A percentile compares a stretch with the other conserved stretches of the same genome.
Conservation (phyloP, 2,888 invertebrate species). For the Lamproptera curius region DNA sequence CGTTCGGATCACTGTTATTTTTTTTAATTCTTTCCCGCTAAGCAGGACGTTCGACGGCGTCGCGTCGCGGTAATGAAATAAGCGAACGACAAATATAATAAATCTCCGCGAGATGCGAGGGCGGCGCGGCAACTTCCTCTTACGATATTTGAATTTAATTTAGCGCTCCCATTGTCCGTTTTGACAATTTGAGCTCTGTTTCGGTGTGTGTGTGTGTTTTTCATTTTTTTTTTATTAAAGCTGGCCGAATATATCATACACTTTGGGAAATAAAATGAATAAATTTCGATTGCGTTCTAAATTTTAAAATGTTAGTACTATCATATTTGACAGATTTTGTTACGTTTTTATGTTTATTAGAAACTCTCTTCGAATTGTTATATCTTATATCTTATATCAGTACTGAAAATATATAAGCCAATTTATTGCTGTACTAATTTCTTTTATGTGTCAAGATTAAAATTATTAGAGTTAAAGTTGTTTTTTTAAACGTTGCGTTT, state of each 20-base stretch:
- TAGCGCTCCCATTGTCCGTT: conserved; percentile 64
- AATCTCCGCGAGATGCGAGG: conserved; percentile 70
- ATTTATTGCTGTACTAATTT: too few relatives aligned
- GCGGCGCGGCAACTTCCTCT: conserved; percentile 70
- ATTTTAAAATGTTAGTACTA: too few relatives aligned
- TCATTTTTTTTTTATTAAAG: conserved; percentile 28
- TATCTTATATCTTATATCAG: too few relatives aligned
- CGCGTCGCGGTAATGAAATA: conserved; percentile 73
- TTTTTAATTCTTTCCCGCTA: background rate
- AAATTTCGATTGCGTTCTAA: too few relatives aligned
- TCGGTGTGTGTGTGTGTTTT: background rate
- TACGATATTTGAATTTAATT: conserved; percentile 78
- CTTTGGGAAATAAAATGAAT: too few relatives aligned
- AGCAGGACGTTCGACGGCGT: conserved; percentile 43
- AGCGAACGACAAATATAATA: conserved; percentile 77
- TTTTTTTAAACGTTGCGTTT: too few relatives aligned
- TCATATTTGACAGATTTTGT: too few relatives aligned
- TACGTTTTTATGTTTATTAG: too few relatives aligned
- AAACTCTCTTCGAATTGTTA: too few relatives aligned
- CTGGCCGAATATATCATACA: background rate
- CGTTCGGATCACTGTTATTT: background rate
- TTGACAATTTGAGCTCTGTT: conserved; percentile 50
- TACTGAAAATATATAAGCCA: too few relatives aligned
- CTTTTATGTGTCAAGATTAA: too few relatives aligned
- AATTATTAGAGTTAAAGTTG: too few relatives aligned